Base-by-base conservation (phyloP, 2,888 invertebrate genomes). In the Acleris laterana region DNA sequence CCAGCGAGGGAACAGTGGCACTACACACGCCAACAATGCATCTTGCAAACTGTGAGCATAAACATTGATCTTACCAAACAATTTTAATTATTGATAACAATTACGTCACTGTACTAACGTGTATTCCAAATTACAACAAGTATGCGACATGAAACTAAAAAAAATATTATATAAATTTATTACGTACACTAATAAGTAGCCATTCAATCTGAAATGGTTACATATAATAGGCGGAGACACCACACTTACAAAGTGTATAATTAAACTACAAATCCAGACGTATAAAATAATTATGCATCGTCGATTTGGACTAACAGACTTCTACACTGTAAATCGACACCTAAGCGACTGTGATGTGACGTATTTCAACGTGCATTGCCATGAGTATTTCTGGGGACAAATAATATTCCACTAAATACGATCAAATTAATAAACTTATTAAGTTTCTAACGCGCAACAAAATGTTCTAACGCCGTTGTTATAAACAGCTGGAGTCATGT, bases 191-290 rank as follows among this genome's bases (percentile, higher is more conserved):
- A 88, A 87, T 83, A 87, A 86, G 88, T 90, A 89, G 85, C 89
- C 90, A 92, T 88, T 85, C 82, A 77, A 88, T 86, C 85, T 87
- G 86, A 83, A 87, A 90, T 89, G 90, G 89, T 89, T 89, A 90
- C 87, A 90, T 87, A 88, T 91, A 91, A 93, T 93, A 93, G 93
- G 93, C 93, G 93, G 93, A 93, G 88, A 90, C 83, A 86, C 86
- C 85, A 90, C 89, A 90, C 90, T 90, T 90, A 89, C 83, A 88
- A 90, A 90, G 92, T 92, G 91, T 89, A 86, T 82, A 89, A 89
- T 91, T 88, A 90, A 89, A 90, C 92, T 92, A 92, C 90, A 81
- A 87, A 86, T 89, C 87, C 87, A 83, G 89, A 90, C 88, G 90
- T 89, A 91, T 89, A 90, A 89, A 88, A 84, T 77, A 84, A 90